These are phyloP conservation scores for Drosophila mettleri DNA, from an alignment of 2,888 invertebrate species.

Conservation along the genomic window DNA sequence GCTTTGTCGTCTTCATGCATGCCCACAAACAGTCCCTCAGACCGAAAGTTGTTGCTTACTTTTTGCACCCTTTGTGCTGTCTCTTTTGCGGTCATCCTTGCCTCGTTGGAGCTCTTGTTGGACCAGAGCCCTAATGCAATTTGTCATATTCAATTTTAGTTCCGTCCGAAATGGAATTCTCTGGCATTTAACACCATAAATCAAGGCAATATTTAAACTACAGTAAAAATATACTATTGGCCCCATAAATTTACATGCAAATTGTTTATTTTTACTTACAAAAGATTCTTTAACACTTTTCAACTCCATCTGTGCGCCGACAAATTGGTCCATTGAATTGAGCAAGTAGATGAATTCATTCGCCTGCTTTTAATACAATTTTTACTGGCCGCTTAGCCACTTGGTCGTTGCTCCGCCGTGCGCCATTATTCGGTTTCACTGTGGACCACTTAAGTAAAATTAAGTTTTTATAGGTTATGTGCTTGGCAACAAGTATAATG, in stretches of 20 bases:
- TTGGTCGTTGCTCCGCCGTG: not conserved
- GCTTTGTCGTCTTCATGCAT: slow-evolving; percentile 51
- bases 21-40: slow-evolving; percentile 44
- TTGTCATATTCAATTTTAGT: slow-evolving; percentile 74
- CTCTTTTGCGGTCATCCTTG: slow-evolving; percentile 68
- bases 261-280: slow-evolving; percentile 26
- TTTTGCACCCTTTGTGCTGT: slow-evolving; percentile 66
- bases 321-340: slow-evolving; percentile 48
- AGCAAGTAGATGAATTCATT: slow-evolving; percentile 28
- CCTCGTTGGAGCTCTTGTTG: slow-evolving; percentile 25
- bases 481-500: not conserved
- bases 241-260: slow-evolving; percentile 42
- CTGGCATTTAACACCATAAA: slow-evolving; percentile 69
- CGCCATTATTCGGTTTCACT: slow-evolving; percentile 3
- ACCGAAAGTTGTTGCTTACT: slow-evolving; percentile 65
- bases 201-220: slow-evolving; percentile 50
- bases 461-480: slow-evolving; percentile 60
- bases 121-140: slow-evolving; percentile 65
- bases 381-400: slow-evolving; percentile 39
- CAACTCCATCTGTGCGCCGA: slow-evolving; percentile 11
- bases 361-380: slow-evolving; percentile 63
- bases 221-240: slow-evolving; percentile 28
- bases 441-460: slow-evolving; percentile 61
- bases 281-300: slow-evolving; percentile 11
- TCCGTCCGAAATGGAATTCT: slow-evolving; percentile 66